These are phyloP conservation scores for Orchesella cincta DNA, from an alignment of 1,140 invertebrate species.

Conservation along the genomic window DNA sequence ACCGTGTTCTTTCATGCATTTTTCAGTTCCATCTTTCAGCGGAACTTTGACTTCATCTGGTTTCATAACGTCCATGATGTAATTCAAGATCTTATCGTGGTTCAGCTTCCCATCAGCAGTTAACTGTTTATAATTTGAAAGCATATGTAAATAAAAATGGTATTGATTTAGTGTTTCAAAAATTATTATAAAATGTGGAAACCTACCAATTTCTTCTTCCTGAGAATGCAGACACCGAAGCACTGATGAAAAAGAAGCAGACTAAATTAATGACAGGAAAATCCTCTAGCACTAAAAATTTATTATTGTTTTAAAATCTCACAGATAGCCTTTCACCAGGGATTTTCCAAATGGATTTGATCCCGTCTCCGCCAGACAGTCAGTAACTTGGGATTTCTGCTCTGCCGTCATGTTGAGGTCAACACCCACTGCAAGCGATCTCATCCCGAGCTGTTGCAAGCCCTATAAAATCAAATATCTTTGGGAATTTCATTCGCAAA, in stretches of 20 bases:
- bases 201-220: slow-evolving; percentile 35
- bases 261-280: too few relatives aligned
- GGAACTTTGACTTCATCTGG: slow-evolving; percentile 37
- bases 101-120: slow-evolving; percentile 33
- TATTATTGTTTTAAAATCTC: too few relatives aligned
- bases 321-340: slow-evolving; percentile 35
- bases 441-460: slow-evolving; percentile 32
- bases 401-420: slow-evolving; percentile 39
- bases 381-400: slow-evolving; percentile 27
- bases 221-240: slow-evolving; percentile 39
- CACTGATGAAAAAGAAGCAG: slow-evolving; percentile 18
- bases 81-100: slow-evolving; percentile 35
- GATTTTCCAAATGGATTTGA: slow-evolving; percentile 41
- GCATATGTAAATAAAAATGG: too few relatives aligned
- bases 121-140: too few relatives aligned
- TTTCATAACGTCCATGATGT: slow-evolving; percentile 39
- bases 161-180: too few relatives aligned
- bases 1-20: slow-evolving; percentile 42
- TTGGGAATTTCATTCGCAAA: too few relatives aligned
- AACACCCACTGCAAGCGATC: slow-evolving; percentile 7
- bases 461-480: too few relatives aligned
- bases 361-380: slow-evolving; percentile 25
- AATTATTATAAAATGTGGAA: too few relatives aligned
- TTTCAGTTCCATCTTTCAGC: slow-evolving; percentile 34
- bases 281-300: too few relatives aligned